Conservation (phyloP, 2,113 vertebrate species). For the Hiodon tergisus region DNA sequence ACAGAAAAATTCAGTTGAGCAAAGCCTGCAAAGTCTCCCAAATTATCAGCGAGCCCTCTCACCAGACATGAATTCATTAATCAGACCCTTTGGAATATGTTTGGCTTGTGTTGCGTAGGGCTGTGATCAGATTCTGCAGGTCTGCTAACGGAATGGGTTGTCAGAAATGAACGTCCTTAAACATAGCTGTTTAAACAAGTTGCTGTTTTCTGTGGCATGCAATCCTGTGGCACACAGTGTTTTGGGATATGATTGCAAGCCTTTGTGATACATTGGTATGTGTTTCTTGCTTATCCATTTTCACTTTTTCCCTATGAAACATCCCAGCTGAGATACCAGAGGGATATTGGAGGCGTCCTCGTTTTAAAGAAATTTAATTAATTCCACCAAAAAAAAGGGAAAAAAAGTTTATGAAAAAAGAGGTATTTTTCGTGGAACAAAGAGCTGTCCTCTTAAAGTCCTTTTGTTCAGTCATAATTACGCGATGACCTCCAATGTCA, state of each 20-base stretch:
- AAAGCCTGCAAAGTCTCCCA: neutral
- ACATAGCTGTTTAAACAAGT: too few relatives aligned
- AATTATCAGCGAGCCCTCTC: neutral
- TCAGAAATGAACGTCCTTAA: too few relatives aligned
- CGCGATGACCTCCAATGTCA: conserved; percentile 32
- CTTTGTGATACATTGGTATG: too few relatives aligned
- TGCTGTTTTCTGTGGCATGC: too few relatives aligned
- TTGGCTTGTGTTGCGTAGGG: conserved; percentile 39
- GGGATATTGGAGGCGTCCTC: too few relatives aligned
- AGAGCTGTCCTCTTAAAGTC: conserved; percentile 16
- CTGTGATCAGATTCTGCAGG: too few relatives aligned
- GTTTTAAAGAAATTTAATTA: neutral
- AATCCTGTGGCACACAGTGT: too few relatives aligned
- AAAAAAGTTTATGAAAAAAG: conserved; percentile 19
- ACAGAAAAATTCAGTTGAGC: neutral
- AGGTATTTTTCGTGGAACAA: conserved; percentile 8
- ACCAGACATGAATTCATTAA: conserved; percentile 70
- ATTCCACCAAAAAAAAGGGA: neutral
- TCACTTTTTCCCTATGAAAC: too few relatives aligned
- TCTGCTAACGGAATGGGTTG: too few relatives aligned
- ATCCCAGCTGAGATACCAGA: too few relatives aligned
- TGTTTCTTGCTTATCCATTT: neutral
- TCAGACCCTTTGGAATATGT: conserved; percentile 64
- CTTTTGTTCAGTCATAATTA: conserved; percentile 31
- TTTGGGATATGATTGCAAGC: too few relatives aligned